Conservation (phyloP, 2,113 vertebrate species). For the Neotragus pygmaeus region DNA sequence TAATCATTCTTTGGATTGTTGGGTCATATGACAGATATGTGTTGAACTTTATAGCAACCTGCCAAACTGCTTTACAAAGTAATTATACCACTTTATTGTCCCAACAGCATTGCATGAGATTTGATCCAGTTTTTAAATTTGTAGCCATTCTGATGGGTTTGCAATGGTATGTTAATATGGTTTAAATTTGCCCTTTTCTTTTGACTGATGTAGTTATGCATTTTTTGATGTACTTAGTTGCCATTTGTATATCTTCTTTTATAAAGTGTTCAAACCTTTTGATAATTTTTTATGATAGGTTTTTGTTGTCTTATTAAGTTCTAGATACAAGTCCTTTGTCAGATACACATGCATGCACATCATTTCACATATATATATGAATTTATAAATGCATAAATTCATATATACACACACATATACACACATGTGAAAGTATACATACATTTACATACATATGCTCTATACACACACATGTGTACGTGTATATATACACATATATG, state of each 20-base stretch:
- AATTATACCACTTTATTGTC: neutral
- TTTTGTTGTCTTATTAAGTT: constrained; percentile 24
- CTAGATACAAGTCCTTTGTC: neutral
- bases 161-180: neutral
- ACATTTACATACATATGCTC: neutral
- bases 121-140: constrained; percentile 9
- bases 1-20: neutral
- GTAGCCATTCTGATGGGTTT: neutral
- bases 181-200: constrained; percentile 27
- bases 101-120: neutral
- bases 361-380: neutral
- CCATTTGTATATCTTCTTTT: constrained; percentile 11
- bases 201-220: neutral
- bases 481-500: neutral
- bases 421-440: neutral
- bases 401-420: neutral
- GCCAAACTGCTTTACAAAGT: neutral
- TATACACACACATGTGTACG: neutral
- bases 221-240: constrained; percentile 5
- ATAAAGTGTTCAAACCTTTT: neutral
- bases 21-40: neutral
- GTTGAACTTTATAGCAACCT: neutral
- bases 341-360: neutral
- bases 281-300: constrained; percentile 3
- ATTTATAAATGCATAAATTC: neutral